These are phyloP conservation scores for Spondyliosoma cantharus DNA, from an alignment of 2,797 vertebrate species.

Conservation along the genomic window DNA sequence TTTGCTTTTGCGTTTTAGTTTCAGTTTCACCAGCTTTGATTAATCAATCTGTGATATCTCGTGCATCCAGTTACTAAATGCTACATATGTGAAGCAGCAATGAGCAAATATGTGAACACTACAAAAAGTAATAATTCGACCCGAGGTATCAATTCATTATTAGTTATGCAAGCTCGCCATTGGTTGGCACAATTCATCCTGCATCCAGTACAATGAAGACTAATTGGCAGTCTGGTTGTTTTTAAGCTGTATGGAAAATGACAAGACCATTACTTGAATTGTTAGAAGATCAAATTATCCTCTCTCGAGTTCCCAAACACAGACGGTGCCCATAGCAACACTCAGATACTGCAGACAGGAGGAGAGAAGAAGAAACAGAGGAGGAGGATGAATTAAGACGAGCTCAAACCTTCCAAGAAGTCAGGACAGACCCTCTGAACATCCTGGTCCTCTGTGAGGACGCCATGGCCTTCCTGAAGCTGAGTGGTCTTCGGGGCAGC, in stretches of 20 bases:
- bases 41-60: neutral
- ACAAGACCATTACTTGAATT: constrained; percentile 54
- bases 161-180: neutral
- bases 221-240: constrained; percentile 32
- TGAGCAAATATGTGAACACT: neutral
- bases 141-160: neutral
- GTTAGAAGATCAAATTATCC: constrained; percentile 57
- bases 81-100: neutral
- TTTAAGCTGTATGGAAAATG: constrained; percentile 44
- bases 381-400: constrained; percentile 30
- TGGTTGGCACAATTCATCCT: neutral
- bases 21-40: neutral
- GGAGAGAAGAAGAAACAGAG: constrained; percentile 9
- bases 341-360: constrained; percentile 8
- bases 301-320: constrained; percentile 24
- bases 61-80: neutral
- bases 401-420: constrained; percentile 66
- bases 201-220: constrained; percentile 12
- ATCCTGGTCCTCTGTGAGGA: constrained; percentile 13
- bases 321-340: constrained; percentile 49
- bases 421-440: constrained; percentile 32
- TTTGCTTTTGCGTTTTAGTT: neutral
- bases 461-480: neutral
- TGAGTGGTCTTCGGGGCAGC: neutral
- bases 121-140: neutral